A percentile compares a stretch with the other conserved stretches of the same genome.
Evolutionary conservation across 2,113 vertebrate species (phyloP).

Genomic region (Bubo blakistoni): DNA sequence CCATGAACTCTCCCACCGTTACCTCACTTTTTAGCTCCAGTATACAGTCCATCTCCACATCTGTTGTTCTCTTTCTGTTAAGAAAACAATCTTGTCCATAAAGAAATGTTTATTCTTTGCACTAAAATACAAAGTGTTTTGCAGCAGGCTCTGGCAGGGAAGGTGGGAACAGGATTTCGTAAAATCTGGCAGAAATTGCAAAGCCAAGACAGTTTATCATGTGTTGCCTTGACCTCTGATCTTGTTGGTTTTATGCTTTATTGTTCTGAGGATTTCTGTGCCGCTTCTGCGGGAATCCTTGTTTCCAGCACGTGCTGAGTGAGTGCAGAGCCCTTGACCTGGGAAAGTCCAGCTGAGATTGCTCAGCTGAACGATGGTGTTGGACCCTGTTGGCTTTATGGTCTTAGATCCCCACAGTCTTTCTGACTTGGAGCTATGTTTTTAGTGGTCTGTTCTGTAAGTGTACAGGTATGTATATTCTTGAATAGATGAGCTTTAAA

Average conservation of each 20-base stretch:
- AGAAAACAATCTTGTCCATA: neutral
- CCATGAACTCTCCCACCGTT: neutral
- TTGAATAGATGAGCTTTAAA: neutral
- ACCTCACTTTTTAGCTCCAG: neutral
- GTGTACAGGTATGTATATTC: neutral
- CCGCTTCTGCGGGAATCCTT: neutral
- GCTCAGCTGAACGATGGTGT: neutral
- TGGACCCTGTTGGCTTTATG: neutral
- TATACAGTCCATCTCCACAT: neutral
- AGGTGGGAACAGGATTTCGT: neutral
- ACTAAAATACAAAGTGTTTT: neutral
- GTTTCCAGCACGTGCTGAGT: fast-evolving
- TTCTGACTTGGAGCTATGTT: neutral
- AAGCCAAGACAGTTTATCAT: neutral
- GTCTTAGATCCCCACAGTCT: neutral
- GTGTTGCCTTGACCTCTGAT: neutral
- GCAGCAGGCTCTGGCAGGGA: neutral
- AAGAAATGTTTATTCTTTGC: neutral
- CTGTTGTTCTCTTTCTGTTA: neutral
- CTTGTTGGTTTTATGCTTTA: neutral
- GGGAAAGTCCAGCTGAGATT: neutral
- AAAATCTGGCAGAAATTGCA: neutral
- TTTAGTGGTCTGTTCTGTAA: neutral
- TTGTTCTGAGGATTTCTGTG: neutral
- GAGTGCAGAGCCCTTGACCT: neutral